phyloP scores from a whole-genome alignment of 2,797 vertebrate species.

The Hipposideros larvatus region DNA sequence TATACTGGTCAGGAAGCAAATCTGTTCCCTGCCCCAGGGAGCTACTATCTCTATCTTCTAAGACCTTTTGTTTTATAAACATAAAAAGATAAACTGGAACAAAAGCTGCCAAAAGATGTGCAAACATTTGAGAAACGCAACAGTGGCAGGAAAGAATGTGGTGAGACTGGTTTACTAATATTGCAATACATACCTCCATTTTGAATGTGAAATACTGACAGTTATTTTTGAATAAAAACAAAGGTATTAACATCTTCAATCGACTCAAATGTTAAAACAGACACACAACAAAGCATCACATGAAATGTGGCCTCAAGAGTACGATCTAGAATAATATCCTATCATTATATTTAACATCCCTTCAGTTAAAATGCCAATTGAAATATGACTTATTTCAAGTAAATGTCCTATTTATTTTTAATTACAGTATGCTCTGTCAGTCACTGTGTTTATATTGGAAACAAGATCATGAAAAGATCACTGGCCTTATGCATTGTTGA shows the following conservation, averaged over 20 bases:
- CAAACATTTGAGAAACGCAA: not conserved
- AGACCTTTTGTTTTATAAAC: not conserved
- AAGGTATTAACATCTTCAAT: not conserved
- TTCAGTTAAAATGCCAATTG: slow-evolving; percentile 82
- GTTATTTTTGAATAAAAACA: slow-evolving; percentile 35
- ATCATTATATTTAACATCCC: slow-evolving; percentile 67
- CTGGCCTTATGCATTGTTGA: slow-evolving; percentile 65
- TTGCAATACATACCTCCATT: not conserved
- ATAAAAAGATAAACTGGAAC: not conserved
- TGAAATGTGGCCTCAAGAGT: slow-evolving; percentile 24
- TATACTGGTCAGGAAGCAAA: not conserved
- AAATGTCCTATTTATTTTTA: slow-evolving; percentile 79
- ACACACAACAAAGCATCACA: not conserved
- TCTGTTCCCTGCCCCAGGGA: not conserved
- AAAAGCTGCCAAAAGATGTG: not conserved
- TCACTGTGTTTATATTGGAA: slow-evolving; percentile 64
- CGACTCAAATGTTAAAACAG: not conserved
- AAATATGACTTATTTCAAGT: slow-evolving; percentile 76
- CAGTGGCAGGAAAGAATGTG: not conserved
- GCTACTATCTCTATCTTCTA: not conserved
- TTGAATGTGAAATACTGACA: not conserved
- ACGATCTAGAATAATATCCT: slow-evolving; percentile 55
- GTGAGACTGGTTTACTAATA: not conserved
- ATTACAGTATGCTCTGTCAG: slow-evolving; percentile 57
- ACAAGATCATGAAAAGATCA: slow-evolving; percentile 60